Evolutionary conservation across 2,888 invertebrate genomes (phyloP), one percentile per base, ranked within the genome.

Genomic region (Chloroclystis v-ata): DNA sequence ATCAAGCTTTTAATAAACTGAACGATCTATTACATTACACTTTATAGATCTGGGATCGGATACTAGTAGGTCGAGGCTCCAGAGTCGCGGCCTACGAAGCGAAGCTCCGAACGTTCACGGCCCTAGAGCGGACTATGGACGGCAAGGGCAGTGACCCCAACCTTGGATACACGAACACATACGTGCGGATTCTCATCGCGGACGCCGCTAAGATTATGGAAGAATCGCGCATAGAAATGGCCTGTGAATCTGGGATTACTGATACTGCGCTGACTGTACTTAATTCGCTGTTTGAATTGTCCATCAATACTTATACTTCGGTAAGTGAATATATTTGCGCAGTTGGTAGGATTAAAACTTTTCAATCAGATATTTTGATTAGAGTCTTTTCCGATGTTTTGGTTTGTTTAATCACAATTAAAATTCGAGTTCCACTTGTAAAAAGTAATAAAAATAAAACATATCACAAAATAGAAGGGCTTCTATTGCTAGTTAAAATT

Each of bases 181-280:
- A 43, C 1, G 56, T 78, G 16, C 59, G 94, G 32, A 89, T 91
- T 60, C 70, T 94, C 3, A 71, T 93, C 2, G 90, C 93, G 0
- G 93, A 94, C 56, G 85, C 93, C 2, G 90, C 90, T 1, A 76
- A 90, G 49, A 72, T 94, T 41, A 94, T 93, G 54, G 93, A 93
- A 28, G 86, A 84, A 28, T 65, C 80, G 2, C 56, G 86, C 1
- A 50, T 69, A 1, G 84, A 86, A 41, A 69, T 87, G 1, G 72
- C 74, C 1, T 82, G 82, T 35, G 85, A 85, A 13, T 79, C 83
- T 0, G 84, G 84, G 0, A 79, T 84, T 2, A 77, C 82, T 0
- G 78, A 77, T 0, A 71, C 81, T 0, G 78, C 77, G 1, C 50
- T 82, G 9, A 57, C 78, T 0, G 77, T 76, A 0, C 55, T 83